phyloP scores from a whole-genome alignment of 1,140 invertebrate genomes.

The Diprion similis region DNA sequence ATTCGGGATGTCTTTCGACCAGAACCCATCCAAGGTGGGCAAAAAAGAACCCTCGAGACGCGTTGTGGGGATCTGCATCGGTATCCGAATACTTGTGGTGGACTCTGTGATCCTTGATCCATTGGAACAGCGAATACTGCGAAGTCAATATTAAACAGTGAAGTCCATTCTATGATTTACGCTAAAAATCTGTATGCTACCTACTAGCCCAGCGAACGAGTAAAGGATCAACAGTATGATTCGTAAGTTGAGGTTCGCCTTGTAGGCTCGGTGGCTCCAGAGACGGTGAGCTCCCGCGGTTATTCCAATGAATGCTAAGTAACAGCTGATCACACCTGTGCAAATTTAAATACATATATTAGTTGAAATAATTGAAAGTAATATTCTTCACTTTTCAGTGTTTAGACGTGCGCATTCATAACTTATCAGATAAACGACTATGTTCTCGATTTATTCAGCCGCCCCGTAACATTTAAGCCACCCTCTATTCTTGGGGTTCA shows the following conservation, averaged over 20 bases:
- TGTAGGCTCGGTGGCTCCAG: constrained; percentile 85
- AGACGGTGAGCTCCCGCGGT: constrained; percentile 85
- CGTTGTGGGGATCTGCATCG: constrained; percentile 72
- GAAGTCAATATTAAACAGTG: background rate
- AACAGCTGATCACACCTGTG: too few species aligned
- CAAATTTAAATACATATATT: too few species aligned
- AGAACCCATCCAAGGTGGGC: constrained; percentile 74
- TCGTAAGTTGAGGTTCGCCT: constrained; percentile 77
- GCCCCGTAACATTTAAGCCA: too few species aligned
- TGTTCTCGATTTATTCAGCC: too few species aligned
- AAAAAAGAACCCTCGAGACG: constrained; percentile 72
- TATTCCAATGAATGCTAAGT: too few species aligned
- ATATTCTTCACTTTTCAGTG: too few species aligned
- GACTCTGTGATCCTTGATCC: constrained; percentile 69
- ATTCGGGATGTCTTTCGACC: constrained; percentile 68
- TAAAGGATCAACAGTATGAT: constrained; percentile 74
- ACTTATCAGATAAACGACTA: too few species aligned
- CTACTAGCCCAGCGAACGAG: constrained; percentile 77
- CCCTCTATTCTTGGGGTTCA: too few species aligned
- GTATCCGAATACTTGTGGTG: constrained; percentile 75
- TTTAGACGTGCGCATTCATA: too few species aligned
- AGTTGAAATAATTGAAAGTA: too few species aligned
- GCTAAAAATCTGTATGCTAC: background rate
- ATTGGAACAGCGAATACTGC: constrained; percentile 51
- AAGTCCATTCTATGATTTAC: background rate